Evolutionary conservation across 1,140 invertebrate genomes (phyloP).

Genomic region (Eriosoma lanigerum): DNA sequence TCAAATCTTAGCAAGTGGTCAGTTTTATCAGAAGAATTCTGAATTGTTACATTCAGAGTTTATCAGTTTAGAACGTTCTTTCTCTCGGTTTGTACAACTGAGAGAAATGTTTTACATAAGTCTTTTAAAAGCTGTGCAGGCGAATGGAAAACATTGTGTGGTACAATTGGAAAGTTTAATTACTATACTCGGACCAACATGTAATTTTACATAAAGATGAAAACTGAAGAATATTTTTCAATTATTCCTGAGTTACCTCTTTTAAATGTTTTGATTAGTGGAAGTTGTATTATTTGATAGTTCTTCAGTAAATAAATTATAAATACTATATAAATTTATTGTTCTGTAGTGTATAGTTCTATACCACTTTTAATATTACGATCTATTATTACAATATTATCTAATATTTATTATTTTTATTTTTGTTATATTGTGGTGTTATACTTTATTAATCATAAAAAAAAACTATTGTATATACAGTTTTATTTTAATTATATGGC

Average conservation of each 20-base stretch:
- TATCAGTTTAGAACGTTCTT: constrained; percentile 4
- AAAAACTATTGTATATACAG: too few relatives aligned
- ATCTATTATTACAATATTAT: too few relatives aligned
- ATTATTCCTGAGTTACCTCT: not conserved
- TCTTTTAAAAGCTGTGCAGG: not conserved
- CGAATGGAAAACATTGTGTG: not conserved
- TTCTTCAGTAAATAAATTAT: too few relatives aligned
- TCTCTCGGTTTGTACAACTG: constrained; percentile 1
- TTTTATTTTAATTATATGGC: too few relatives aligned
- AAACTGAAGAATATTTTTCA: not conserved
- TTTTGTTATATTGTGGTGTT: too few relatives aligned
- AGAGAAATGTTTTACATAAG: constrained; percentile 18
- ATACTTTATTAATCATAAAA: too few relatives aligned
- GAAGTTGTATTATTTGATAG: too few relatives aligned
- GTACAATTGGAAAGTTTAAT: constrained; percentile 28
- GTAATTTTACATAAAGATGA: not conserved
- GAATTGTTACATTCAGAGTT: constrained; percentile 20
- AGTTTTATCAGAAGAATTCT: constrained; percentile 12
- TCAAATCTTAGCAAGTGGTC: not conserved
- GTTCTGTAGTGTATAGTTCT: too few relatives aligned
- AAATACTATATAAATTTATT: too few relatives aligned
- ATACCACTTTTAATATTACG: too few relatives aligned
- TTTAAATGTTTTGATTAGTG: constrained; percentile 6
- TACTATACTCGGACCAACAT: constrained; percentile 25
- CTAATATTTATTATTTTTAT: too few relatives aligned